Percentiles rank a stretch among this genome's conserved stretches.
phyloP scores from a whole-genome alignment of 2,888 invertebrate genomes.

The Isotomurus palustris region DNA sequence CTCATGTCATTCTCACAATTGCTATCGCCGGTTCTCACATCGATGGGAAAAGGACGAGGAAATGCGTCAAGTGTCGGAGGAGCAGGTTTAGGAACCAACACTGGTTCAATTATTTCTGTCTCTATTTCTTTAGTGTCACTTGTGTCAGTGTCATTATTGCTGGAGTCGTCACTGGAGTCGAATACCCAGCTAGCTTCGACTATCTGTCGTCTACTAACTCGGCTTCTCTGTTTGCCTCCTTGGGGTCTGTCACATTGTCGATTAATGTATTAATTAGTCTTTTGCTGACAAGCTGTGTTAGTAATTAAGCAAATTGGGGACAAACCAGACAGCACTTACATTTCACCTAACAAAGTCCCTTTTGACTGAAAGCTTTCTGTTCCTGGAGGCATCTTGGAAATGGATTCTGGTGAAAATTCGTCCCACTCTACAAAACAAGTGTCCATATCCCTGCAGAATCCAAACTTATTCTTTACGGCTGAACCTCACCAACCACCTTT shows the following conservation, averaged over 20 bases:
- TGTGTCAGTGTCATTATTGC: constrained; percentile 19
- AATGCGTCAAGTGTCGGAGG: not conserved
- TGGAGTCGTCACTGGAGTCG: constrained; percentile 34
- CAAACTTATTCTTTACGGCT: too few relatives aligned
- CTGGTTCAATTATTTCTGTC: not conserved
- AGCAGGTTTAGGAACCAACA: not conserved
- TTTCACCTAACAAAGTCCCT: constrained; percentile 7
- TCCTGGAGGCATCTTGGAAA: constrained; percentile 8
- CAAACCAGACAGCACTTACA: too few relatives aligned
- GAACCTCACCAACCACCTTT: not conserved
- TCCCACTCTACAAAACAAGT: constrained; percentile 43
- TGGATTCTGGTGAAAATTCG: constrained; percentile 38
- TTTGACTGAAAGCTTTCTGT: not conserved
- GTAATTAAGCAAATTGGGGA: too few relatives aligned
- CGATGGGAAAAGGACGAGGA: not conserved
- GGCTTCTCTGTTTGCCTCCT: constrained; percentile 43
- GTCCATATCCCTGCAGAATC: constrained; percentile 41
- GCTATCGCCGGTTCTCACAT: not conserved
- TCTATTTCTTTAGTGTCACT: constrained; percentile 15
- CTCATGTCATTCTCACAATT: constrained; percentile 15
- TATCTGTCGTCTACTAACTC: constrained; percentile 44
- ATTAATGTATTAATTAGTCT: too few relatives aligned
- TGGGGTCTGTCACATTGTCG: constrained; percentile 17
- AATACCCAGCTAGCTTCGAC: constrained; percentile 38
- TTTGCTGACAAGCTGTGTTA: too few relatives aligned